Percentiles rank a stretch among this genome's conserved stretches.
These are phyloP conservation scores for Nothocercus julius DNA, from an alignment of 2,113 vertebrate genomes.

Conservation along the genomic window DNA sequence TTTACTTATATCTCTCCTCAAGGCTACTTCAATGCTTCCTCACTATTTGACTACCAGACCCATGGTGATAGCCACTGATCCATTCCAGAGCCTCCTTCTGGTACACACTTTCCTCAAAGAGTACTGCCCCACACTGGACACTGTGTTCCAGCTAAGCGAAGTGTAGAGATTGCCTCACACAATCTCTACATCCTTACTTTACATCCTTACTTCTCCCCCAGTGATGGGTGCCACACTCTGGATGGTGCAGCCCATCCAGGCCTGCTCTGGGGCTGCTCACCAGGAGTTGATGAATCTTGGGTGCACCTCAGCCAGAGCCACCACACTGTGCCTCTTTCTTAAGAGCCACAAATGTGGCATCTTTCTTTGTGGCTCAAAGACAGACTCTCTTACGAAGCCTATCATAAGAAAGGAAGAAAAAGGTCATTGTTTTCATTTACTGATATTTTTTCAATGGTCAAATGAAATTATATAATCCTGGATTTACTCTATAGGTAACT, in stretches of 20 bases:
- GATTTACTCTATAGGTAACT: background rate
- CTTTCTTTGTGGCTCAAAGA: no score
- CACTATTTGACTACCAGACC: background rate
- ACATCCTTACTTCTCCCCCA: background rate
- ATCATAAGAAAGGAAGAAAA: background rate
- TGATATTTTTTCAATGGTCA: background rate
- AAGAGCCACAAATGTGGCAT: no score
- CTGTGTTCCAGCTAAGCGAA: background rate
- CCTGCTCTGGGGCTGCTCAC: no score
- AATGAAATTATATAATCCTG: background rate
- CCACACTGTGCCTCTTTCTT: no score
- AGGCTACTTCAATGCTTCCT: background rate
- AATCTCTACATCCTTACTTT: background rate
- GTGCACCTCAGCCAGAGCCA: no score
- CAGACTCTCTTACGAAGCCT: no score
- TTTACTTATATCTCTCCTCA: background rate
- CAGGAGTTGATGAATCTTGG: no score
- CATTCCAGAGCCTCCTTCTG: background rate
- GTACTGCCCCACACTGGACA: background rate
- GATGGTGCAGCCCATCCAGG: no score
- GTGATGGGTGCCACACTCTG: background rate
- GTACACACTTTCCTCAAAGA: background rate
- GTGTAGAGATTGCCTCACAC: background rate
- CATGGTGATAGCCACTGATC: background rate
- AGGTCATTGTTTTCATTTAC: background rate